Percentiles rank a stretch among this genome's conserved stretches.
These are phyloP conservation scores for Plebejus argus DNA, from an alignment of 2,888 invertebrate species.

Conservation along the genomic window DNA sequence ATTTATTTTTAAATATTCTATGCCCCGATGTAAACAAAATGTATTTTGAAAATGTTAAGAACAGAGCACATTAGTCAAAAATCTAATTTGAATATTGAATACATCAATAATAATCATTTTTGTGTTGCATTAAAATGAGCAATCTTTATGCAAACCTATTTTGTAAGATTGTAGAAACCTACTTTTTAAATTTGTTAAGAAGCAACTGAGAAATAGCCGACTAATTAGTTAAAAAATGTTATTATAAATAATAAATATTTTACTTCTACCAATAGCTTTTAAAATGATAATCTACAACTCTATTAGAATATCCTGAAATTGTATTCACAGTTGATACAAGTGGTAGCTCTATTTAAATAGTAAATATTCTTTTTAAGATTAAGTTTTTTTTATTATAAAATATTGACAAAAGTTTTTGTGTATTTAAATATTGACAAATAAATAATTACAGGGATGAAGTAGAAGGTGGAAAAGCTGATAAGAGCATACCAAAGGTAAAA, in stretches of 20 bases:
- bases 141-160: neutral
- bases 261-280: neutral
- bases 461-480: conserved; percentile 51
- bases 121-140: neutral
- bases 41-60: neutral
- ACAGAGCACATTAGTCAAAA: neutral
- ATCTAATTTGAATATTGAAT: neutral
- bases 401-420: conserved; percentile 31
- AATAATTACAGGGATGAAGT: conserved; percentile 60
- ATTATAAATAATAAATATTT: neutral
- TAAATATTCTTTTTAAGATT: conserved; percentile 1
- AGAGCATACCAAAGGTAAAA: conserved; percentile 63
- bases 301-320: neutral
- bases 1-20: neutral
- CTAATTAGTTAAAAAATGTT: no score
- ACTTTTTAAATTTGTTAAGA: no score
- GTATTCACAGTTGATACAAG: neutral
- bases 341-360: neutral
- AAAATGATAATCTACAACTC: neutral
- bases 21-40: neutral
- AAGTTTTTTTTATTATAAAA: no score
- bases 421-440: conserved; percentile 29
- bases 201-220: no score
- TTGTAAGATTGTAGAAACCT: no score
- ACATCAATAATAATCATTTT: neutral